Evolutionary conservation across 2,888 invertebrate species (phyloP).

Genomic region (Apantesis nais): DNA sequence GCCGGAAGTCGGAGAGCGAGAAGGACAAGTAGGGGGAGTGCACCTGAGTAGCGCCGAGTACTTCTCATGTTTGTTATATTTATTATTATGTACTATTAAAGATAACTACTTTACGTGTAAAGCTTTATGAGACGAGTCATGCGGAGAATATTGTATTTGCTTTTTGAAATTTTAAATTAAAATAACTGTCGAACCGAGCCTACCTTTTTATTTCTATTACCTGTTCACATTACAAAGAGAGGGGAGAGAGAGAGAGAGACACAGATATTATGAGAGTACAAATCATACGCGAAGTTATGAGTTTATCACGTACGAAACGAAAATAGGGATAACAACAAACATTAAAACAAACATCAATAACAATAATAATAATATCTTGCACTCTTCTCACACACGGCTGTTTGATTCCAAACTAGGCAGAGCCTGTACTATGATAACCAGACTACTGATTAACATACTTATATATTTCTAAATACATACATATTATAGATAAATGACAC

Average conservation of each 20-base stretch:
- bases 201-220: slow-evolving; percentile 49
- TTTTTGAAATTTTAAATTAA: slow-evolving; percentile 86
- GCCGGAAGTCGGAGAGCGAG: slow-evolving; percentile 93
- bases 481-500: too few species aligned
- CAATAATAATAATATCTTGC: too few species aligned
- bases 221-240: neutral
- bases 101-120: slow-evolving; percentile 82
- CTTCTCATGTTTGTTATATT: slow-evolving; percentile 82
- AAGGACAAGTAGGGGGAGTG: slow-evolving; percentile 91
- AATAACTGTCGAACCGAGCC: slow-evolving; percentile 78
- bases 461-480: too few species aligned
- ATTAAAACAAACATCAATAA: too few species aligned
- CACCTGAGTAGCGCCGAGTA: slow-evolving; percentile 66
- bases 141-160: slow-evolving; percentile 85
- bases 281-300: too few species aligned
- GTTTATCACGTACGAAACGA: too few species aligned
- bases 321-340: too few species aligned
- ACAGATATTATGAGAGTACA: neutral
- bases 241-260: neutral
- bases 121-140: slow-evolving; percentile 84
- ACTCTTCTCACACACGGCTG: too few species aligned
- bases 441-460: too few species aligned
- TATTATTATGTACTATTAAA: slow-evolving; percentile 81
- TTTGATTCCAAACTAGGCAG: too few species aligned
- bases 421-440: too few species aligned